These are phyloP conservation scores for Volucella inflata DNA, from an alignment of 2,888 invertebrate species.

Conservation along the genomic window DNA sequence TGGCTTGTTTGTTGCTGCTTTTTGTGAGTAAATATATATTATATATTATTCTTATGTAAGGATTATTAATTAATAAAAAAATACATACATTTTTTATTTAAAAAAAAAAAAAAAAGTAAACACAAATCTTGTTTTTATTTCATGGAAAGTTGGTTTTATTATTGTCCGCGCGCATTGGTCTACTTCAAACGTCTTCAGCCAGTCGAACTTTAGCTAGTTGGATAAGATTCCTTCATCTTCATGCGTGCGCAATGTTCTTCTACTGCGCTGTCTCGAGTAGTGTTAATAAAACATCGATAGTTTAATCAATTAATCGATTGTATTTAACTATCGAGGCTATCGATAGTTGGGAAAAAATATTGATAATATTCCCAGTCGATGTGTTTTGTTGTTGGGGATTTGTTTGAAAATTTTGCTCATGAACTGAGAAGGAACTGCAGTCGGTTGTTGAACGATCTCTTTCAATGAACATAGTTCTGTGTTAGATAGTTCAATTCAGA, in stretches of 20 bases:
- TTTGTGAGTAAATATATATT: constrained; percentile 80
- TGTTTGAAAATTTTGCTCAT: constrained; percentile 1
- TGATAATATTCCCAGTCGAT: not conserved
- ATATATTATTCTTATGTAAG: constrained; percentile 75
- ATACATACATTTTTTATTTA: constrained; percentile 75
- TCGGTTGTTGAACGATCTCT: too few species aligned
- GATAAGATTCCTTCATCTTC: too few species aligned
- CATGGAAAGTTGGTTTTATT: not conserved
- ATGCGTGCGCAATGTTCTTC: too few species aligned
- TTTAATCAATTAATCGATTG: constrained; percentile 4
- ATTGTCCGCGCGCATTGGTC: not conserved
- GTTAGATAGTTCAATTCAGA: not conserved
- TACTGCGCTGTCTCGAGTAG: too few species aligned
- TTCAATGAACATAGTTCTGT: not conserved
- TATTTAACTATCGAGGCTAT: not conserved
- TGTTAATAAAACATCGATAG: not conserved
- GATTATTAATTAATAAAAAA: constrained; percentile 76
- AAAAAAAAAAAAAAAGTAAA: constrained; percentile 63
- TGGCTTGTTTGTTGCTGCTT: constrained; percentile 83
- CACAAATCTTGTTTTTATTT: constrained; percentile 53
- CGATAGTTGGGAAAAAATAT: constrained; percentile 2
- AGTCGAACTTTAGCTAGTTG: too few species aligned
- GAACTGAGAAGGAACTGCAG: not conserved
- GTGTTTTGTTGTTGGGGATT: constrained; percentile 7
- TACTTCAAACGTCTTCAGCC: too few species aligned